Evolutionary conservation across 1,140 invertebrate genomes (phyloP), one percentile per base, ranked within the genome.

Genomic region (Plectus sambesii): DNA sequence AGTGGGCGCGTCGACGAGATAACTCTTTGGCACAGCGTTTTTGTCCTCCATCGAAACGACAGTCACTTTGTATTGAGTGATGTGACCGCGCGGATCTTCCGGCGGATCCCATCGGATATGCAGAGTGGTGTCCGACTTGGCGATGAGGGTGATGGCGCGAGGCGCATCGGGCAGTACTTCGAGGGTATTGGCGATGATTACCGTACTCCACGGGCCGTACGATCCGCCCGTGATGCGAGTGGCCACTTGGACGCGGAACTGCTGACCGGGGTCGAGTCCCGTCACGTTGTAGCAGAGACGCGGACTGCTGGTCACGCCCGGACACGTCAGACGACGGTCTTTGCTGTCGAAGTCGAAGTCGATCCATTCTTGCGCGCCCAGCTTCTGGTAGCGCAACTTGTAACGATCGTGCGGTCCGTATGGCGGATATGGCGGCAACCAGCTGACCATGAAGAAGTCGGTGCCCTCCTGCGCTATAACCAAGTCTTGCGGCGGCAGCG

Each of bases 381-480:
- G 42, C 12, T 62, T 47, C 43, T 69, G 66, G 29, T 67, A 69
- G 9, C 62, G 53, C 3, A 67, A 41, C 42, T 69, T 69, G 46
- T 69, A 68, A n/a, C 49, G 39, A 36, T 69, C 64, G 44, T 69
- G 66, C 22, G 64, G 64, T 19, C 64, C 64, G 30, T 69, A 67
- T 20, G 66, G 64, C 20, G 63, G 60, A 41, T 62, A 63, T 23
- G 60, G 60, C 12, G 60, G 60, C 19, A 62, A 51, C 60, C 60
- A 62, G n/a, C 59, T 62, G 17, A 62, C 58, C 44, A 51, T 58
- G 44, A 60, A 63, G 55, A 62, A 65, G 37, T 66, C 56, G 29
- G 62, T 61, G 27, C 65, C 63, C 50, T 69, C 66, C 41, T 68
- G 65, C 25, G 60, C 66, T 37, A 66, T 64, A n/a, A 69, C 66